Conservation (phyloP, 2,797 vertebrate genomes). For the Lithobates pipiens region DNA sequence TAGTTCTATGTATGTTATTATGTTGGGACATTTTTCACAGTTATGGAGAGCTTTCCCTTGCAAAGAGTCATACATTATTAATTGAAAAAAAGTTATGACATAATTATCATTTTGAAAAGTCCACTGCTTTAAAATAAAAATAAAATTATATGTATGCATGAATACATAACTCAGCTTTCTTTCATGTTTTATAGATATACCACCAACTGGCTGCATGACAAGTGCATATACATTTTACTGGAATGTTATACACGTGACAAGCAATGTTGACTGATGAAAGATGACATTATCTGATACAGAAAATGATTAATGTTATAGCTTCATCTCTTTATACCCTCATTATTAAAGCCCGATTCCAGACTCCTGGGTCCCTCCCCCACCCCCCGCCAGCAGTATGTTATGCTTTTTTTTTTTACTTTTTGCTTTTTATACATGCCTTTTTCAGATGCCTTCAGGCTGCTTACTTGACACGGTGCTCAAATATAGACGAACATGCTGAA, state of each 20-base stretch:
- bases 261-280: conserved; percentile 1
- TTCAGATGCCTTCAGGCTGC: background rate
- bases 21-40: conserved; percentile 22
- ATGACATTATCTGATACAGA: background rate
- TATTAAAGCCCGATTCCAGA: too few relatives aligned
- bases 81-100: conserved; percentile 29
- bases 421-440: background rate
- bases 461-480: background rate
- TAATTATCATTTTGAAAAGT: conserved; percentile 55
- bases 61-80: conserved; percentile 43
- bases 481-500: too few relatives aligned
- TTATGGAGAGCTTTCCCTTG: conserved; percentile 20
- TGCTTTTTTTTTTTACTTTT: too few relatives aligned
- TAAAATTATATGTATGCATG: conserved; percentile 35
- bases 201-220: conserved; percentile 11
- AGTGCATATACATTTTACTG: background rate
- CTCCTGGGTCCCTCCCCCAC: too few relatives aligned
- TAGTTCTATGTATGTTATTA: conserved; percentile 17
- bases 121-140: conserved; percentile 43
- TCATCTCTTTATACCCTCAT: too few relatives aligned
- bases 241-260: background rate
- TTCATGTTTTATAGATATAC: conserved; percentile 55
- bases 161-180: conserved; percentile 33
- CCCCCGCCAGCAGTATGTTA: too few relatives aligned
- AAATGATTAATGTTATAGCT: background rate